Percentiles rank a stretch among this genome's conserved stretches.
Evolutionary conservation across 2,113 vertebrate species (phyloP).

Genomic region (Gymnobelideus leadbeateri): DNA sequence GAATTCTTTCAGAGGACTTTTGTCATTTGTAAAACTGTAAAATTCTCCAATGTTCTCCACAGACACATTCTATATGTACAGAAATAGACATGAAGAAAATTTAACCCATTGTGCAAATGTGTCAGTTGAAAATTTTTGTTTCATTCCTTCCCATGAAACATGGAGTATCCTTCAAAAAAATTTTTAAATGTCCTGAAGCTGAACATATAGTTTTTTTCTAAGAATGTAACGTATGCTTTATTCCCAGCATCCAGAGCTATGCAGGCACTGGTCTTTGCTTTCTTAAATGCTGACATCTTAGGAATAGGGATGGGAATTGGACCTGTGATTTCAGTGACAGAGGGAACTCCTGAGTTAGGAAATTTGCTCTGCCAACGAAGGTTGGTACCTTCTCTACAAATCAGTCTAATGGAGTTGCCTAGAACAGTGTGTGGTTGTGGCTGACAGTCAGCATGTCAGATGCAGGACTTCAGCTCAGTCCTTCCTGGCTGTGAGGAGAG

Average conservation of each 20-base stretch:
- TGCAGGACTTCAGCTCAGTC: background rate
- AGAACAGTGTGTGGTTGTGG: background rate
- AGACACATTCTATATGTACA: no score
- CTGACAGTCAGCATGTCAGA: background rate
- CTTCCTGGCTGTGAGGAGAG: background rate
- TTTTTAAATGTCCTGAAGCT: background rate
- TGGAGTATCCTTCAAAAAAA: background rate
- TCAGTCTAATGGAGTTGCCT: background rate
- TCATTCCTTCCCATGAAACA: no score
- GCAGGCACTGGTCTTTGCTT: background rate
- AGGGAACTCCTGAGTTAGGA: background rate
- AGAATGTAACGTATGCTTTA: no score
- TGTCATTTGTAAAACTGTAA: no score
- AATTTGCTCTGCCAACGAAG: background rate
- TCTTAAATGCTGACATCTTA: background rate
- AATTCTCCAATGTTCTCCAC: no score
- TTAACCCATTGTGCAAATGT: no score
- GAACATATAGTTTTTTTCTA: background rate
- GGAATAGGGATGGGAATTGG: background rate
- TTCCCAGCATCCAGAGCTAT: background rate
- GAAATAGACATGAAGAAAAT: no score
- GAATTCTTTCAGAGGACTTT: no score
- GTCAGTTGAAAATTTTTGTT: no score
- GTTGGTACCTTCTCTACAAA: background rate
- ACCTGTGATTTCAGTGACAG: background rate